A percentile compares a stretch with the other conserved stretches of the same genome.
phyloP scores from a whole-genome alignment of 2,888 invertebrate species.

The Erynnis tages region DNA sequence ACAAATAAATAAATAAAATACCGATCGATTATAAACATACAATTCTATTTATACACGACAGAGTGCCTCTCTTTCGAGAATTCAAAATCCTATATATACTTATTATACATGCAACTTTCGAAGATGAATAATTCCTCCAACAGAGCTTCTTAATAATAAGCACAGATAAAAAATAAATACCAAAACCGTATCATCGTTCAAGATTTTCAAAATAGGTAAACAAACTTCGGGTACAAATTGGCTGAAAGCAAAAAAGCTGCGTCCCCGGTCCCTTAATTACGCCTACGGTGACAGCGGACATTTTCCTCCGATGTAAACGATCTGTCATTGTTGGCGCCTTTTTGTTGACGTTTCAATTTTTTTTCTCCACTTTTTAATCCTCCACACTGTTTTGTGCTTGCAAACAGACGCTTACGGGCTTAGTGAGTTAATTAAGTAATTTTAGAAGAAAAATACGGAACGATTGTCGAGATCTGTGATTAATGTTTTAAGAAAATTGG shows the following conservation, averaged over 20 bases:
- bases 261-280: slow-evolving; percentile 50
- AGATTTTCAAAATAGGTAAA: slow-evolving; percentile 15
- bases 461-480: slow-evolving; percentile 16
- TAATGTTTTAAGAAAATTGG: slow-evolving; percentile 32
- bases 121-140: too few species aligned
- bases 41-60: too few species aligned
- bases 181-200: neutral
- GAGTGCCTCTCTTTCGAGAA: too few species aligned
- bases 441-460: slow-evolving; percentile 39
- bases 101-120: too few species aligned
- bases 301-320: slow-evolving; percentile 69
- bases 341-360: slow-evolving; percentile 46
- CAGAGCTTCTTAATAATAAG: too few species aligned
- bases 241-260: slow-evolving; percentile 32
- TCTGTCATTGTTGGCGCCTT: slow-evolving; percentile 65
- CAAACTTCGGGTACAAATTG: slow-evolving; percentile 24
- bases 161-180: neutral
- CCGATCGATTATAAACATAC: too few species aligned
- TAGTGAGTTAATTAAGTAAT: slow-evolving; percentile 43
- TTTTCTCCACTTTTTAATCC: slow-evolving; percentile 44
- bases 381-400: slow-evolving; percentile 45
- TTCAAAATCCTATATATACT: too few species aligned
- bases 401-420: slow-evolving; percentile 33
- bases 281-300: slow-evolving; percentile 57
- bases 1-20: too few species aligned